phyloP scores from a whole-genome alignment of 2,113 vertebrate genomes.

The Neoarius graeffei region DNA sequence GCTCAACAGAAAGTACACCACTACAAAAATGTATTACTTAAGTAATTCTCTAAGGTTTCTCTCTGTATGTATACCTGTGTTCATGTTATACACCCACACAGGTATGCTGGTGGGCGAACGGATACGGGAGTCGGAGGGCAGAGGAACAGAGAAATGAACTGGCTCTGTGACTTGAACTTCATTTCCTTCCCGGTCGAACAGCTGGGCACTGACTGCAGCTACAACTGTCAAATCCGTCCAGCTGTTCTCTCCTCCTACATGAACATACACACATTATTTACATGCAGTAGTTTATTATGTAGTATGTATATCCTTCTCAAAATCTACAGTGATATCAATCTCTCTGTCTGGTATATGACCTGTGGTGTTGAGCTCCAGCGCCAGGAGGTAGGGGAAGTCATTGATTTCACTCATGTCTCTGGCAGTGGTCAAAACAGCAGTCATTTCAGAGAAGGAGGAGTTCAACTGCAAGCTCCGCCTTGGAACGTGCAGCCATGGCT shows the following conservation, averaged over 20 bases:
- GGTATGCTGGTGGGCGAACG: conserved; percentile 81
- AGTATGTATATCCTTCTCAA: background rate
- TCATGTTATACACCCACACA: conserved; percentile 85
- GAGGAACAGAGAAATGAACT: conserved; percentile 83
- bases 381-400: conserved; percentile 90
- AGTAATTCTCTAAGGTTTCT: background rate
- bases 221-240: conserved; percentile 84
- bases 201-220: conserved; percentile 82
- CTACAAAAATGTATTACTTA: background rate
- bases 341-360: conserved; percentile 66
- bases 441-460: conserved; percentile 86
- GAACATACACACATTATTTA: background rate
- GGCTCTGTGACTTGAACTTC: conserved; percentile 79
- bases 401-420: conserved; percentile 81
- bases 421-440: conserved; percentile 86
- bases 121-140: conserved; percentile 77
- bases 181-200: conserved; percentile 80
- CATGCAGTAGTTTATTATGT: background rate
- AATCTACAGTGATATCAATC: background rate
- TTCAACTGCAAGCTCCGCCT: conserved; percentile 84
- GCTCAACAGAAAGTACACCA: background rate
- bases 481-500: conserved; percentile 91
- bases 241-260: conserved; percentile 73
- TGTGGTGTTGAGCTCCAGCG: conserved; percentile 82
- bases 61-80: conserved; percentile 72